Conservation (phyloP, 2,888 invertebrate species). For the Phlogophora meticulosa region DNA sequence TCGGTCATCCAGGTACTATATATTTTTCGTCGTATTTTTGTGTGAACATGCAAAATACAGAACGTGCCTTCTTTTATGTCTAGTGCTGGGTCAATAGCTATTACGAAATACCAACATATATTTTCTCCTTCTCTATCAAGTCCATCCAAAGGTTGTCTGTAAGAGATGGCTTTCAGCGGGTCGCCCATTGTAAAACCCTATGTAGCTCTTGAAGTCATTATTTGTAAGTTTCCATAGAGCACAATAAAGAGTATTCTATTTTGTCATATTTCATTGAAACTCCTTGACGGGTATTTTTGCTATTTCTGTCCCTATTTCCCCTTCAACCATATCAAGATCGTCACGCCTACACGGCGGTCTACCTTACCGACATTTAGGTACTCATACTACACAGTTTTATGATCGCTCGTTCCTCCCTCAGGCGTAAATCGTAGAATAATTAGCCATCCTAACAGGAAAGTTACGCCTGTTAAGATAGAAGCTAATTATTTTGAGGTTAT, state of each 20-base stretch:
- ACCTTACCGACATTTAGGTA: not conserved
- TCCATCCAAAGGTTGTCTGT: too few relatives aligned
- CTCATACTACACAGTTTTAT: conserved; percentile 2
- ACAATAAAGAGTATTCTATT: too few relatives aligned
- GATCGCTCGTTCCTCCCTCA: not conserved
- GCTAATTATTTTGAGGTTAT: conserved; percentile 10
- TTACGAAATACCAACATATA: too few relatives aligned
- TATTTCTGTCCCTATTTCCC: conserved; percentile 7
- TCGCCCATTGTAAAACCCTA: too few relatives aligned
- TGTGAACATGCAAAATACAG: not conserved
- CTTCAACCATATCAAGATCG: conserved; percentile 24
- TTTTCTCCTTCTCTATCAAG: too few relatives aligned
- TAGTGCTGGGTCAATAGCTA: not conserved
- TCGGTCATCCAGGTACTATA: too few relatives aligned
- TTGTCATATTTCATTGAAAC: too few relatives aligned
- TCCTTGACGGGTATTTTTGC: not conserved
- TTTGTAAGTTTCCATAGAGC: too few relatives aligned
- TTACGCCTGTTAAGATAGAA: not conserved
- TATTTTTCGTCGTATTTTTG: too few relatives aligned
- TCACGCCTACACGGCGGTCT: conserved; percentile 9
- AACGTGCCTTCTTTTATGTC: not conserved
- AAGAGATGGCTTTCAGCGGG: too few relatives aligned
- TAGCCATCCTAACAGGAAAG: not conserved
- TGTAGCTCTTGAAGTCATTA: too few relatives aligned
- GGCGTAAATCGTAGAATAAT: not conserved